phyloP scores from a whole-genome alignment of 37 sponge, comb jelly and placozoan genomes.

The Cladorhizidae sp. region DNA sequence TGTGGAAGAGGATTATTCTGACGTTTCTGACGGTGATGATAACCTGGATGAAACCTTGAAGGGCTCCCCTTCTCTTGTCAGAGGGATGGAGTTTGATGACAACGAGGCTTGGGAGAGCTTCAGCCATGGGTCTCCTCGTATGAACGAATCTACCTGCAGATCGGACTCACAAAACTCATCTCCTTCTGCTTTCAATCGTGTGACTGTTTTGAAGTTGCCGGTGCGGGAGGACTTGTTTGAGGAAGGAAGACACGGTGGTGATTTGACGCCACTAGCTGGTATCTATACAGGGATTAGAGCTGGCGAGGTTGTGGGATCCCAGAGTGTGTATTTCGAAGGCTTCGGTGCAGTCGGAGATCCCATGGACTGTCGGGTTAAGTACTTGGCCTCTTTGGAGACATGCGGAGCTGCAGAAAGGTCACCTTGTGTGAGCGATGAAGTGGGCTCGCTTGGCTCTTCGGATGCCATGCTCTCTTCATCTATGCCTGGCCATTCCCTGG shows the following conservation, averaged over 20 bases:
- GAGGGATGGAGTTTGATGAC: slow-evolving; percentile 69
- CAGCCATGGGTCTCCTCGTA: slow-evolving; percentile 17
- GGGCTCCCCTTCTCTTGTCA: slow-evolving; percentile 7
- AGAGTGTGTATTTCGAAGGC: neutral
- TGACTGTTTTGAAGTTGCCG: neutral
- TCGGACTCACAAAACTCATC: too few species aligned
- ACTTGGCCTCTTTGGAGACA: neutral
- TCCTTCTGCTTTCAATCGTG: too few species aligned
- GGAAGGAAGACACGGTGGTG: neutral
- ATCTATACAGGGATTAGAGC: neutral
- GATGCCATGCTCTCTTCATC: neutral
- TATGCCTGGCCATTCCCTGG: too few species aligned
- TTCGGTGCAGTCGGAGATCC: neutral
- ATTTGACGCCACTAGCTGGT: neutral
- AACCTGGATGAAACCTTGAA: slow-evolving; percentile 58
- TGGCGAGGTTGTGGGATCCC: too few species aligned
- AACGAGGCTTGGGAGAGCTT: slow-evolving; percentile 86
- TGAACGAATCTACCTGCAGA: too few species aligned
- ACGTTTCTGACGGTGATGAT: neutral
- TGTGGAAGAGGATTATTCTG: neutral
- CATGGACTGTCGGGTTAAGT: neutral
- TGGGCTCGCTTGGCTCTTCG: neutral
- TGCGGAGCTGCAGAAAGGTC: too few species aligned
- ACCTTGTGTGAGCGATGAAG: too few species aligned
- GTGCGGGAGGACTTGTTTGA: slow-evolving; percentile 5